Base-by-base conservation (phyloP, 2,888 invertebrate species). In the Apotomis betuletana region DNA sequence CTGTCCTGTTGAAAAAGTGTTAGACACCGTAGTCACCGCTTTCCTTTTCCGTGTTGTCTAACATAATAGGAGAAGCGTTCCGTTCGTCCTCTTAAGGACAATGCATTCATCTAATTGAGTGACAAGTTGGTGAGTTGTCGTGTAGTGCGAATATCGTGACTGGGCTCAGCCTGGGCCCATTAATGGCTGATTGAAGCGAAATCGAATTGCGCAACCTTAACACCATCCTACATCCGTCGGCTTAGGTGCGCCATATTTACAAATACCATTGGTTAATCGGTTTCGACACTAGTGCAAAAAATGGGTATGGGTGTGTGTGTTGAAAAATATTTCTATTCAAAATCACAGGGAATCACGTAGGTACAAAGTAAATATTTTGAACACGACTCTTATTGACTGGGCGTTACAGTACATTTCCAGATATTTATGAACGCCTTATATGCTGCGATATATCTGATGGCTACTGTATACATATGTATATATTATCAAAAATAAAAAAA, bases 111-210 rank as follows among this genome's bases (percentile, higher is more conserved):
- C 81, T 81, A 79, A 79, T 77, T 85, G 84, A 85, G 77, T 83
- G 84, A 83, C 84, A 81, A 79, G 81, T 80, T 83, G 83, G 80
- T 80, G 82, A 83, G 82, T 81, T 59, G 77, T 85, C 85, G 86
- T 86, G 71, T 61, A 49, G 51, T 51, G 38, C 49, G 36, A 57
- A 6, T 44, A 68, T 68, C 72, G 72, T 72, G 72, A 72, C 72
- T 59, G 36, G 49, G 67, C 51, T 41, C 46, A 52, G 72, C 52
- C 51, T 58, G 67, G 36, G 72, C 67, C 72, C 58, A 72, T 72
- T 72, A 72, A 72, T 58, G 62, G 46, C 57, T 51, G 67, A 76
- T 76, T 67, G 62, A 71, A 68, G 76, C 74, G 71, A 69, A 74
- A 75, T 74, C 72, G 55, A 52, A 51, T 80, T 80, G 76, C 79